Evolutionary conservation across 2,797 vertebrate species (phyloP).

Genomic region (Falco rusticolus): DNA sequence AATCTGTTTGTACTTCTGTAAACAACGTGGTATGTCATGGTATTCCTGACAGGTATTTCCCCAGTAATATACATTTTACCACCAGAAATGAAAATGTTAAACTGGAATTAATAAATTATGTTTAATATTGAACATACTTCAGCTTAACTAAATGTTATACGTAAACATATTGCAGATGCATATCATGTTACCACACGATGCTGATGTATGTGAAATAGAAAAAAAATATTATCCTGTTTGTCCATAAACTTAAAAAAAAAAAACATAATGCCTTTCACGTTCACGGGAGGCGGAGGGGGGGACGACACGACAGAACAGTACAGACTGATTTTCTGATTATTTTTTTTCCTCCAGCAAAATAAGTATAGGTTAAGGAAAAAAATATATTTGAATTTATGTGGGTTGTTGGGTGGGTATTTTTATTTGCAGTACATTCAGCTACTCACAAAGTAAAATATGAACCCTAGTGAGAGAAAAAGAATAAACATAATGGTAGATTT

Average conservation of each 20-base stretch:
- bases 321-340: background rate
- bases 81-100: conserved; percentile 52
- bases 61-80: conserved; percentile 65
- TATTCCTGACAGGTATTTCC: conserved; percentile 91
- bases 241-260: background rate
- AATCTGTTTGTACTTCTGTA: conserved; percentile 98
- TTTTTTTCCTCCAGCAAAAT: conserved; percentile 6
- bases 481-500: conserved; percentile 54
- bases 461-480: conserved; percentile 59
- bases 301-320: background rate
- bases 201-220: background rate
- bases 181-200: background rate
- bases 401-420: background rate
- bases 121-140: conserved; percentile 46
- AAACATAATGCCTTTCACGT: background rate
- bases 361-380: conserved; percentile 27
- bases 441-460: conserved; percentile 64
- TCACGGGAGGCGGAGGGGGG: background rate
- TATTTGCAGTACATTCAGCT: conserved; percentile 54
- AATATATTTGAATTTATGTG: conserved; percentile 42
- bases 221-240: conserved; percentile 32
- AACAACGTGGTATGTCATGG: conserved; percentile 93
- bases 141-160: conserved; percentile 27
- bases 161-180: background rate
- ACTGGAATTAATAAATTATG: conserved; percentile 40